Evolutionary conservation across 2,888 invertebrate species (phyloP), one percentile per base, ranked within the genome.

Genomic region (Dynastes maya): DNA sequence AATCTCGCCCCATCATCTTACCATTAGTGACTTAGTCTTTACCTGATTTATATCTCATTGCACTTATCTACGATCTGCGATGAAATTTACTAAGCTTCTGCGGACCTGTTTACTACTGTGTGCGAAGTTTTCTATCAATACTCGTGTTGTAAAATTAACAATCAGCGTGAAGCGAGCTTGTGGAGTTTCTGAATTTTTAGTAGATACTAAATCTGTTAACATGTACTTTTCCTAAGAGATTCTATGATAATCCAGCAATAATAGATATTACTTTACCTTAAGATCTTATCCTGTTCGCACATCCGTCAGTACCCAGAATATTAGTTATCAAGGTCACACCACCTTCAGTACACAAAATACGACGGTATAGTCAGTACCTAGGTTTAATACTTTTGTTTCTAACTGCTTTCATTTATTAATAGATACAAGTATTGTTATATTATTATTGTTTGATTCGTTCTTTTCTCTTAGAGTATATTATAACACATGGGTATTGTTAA

Each of bases 1-100:
- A 84, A 84, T 84, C 84, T 80, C 77, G 80, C 74, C 80, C 82
- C 82, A 82, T 84, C 84, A 83, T 82, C 82, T 79, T 79, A 84
- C 83, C 83, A 84, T 84, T 84, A 84, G 83, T 82, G 83, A 84
- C 82, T 83, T 82, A 80, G 83, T 82, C 84, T 82, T 82, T 83
- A 81, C 81, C 68, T 77, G 79, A 79, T 79, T 77, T 72, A 79
- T 79, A 79, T 77, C 81, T 82, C 80, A 72, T 74, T 74, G 82
- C 80, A 80, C 78, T 80, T 82, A 82, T 82, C 82, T 77, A 77
- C 76, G 53, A 55, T 79, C 82, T 81, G 80, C 81, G 81, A 72
- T 77, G 72, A 64, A 67, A 64, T 79, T 80, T 76, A 74, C 61
- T 61, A 74, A 74, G 72, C 72, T 61, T 61, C 72, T 45, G 61